phyloP scores from a whole-genome alignment of 2,797 vertebrate species.

The Chloroceryle inda region DNA sequence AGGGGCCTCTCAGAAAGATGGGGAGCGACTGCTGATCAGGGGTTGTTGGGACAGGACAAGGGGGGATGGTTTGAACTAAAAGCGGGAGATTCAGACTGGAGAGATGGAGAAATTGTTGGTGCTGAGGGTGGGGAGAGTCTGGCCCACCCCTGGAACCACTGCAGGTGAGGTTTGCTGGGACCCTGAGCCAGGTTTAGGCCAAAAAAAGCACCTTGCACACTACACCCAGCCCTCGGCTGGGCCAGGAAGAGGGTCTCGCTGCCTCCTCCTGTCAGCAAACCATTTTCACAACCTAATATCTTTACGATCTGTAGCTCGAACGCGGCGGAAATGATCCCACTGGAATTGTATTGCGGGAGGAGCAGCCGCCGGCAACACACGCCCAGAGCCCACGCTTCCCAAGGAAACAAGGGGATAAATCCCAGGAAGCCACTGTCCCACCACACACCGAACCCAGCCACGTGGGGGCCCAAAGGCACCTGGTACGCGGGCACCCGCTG shows the following conservation, averaged over 20 bases:
- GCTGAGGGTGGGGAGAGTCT: neutral
- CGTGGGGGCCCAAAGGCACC: neutral
- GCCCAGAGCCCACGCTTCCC: accelerated
- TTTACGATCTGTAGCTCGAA: neutral
- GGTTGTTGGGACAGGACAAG: neutral
- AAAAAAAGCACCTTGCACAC: neutral
- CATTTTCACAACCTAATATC: neutral
- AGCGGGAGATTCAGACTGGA: neutral
- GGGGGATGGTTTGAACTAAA: too few species aligned
- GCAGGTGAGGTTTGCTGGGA: neutral
- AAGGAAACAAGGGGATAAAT: neutral
- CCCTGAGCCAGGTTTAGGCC: neutral
- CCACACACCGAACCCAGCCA: neutral
- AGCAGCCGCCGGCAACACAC: neutral
- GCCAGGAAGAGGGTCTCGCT: neutral
- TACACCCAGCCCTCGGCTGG: neutral
- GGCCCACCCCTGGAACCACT: neutral
- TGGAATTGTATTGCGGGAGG: accelerated
- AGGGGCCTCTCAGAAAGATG: neutral
- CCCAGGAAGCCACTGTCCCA: neutral
- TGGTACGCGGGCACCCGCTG: accelerated
- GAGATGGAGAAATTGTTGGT: neutral
- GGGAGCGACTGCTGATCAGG: neutral
- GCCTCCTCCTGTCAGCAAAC: neutral
- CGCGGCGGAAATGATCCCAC: neutral